A percentile compares a stretch with the other conserved stretches of the same genome.
Evolutionary conservation across 2,797 vertebrate genomes (phyloP).

Genomic region (Sebastes wilsoni): DNA sequence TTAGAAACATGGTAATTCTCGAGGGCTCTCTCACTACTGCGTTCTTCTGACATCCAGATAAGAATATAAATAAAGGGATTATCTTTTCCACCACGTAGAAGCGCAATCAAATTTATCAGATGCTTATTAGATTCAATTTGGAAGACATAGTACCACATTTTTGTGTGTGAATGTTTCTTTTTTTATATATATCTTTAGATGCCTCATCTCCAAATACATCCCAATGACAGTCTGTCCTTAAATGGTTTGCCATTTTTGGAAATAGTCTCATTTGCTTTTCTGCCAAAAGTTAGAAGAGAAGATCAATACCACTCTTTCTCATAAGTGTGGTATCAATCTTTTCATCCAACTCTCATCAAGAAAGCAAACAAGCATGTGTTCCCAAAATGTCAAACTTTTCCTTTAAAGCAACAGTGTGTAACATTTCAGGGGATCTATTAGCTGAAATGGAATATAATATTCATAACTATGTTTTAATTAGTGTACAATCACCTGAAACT

Average conservation of each 20-base stretch:
- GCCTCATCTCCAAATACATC: neutral
- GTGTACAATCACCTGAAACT: too few species aligned
- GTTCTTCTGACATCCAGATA: constrained; percentile 18
- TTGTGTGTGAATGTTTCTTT: neutral
- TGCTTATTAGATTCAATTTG: constrained; percentile 1
- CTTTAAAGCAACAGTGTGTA: neutral
- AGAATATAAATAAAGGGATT: constrained; percentile 21
- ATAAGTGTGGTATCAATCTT: neutral
- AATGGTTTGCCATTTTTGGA: neutral
- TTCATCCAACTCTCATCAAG: neutral
- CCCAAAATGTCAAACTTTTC: neutral
- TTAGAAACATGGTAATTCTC: neutral
- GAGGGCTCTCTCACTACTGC: neutral
- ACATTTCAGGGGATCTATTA: too few species aligned
- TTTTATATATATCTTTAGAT: neutral
- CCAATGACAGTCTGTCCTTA: neutral
- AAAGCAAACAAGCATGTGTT: neutral
- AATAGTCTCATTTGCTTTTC: neutral
- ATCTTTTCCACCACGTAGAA: constrained; percentile 14
- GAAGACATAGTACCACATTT: neutral
- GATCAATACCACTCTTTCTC: neutral
- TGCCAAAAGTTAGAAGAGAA: neutral
- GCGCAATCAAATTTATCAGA: constrained; percentile 13
- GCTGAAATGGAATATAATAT: too few species aligned
- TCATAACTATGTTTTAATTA: too few species aligned